Evolutionary conservation across 2,888 invertebrate species (phyloP).

Genomic region (Parapristionchus giblindavisi): DNA sequence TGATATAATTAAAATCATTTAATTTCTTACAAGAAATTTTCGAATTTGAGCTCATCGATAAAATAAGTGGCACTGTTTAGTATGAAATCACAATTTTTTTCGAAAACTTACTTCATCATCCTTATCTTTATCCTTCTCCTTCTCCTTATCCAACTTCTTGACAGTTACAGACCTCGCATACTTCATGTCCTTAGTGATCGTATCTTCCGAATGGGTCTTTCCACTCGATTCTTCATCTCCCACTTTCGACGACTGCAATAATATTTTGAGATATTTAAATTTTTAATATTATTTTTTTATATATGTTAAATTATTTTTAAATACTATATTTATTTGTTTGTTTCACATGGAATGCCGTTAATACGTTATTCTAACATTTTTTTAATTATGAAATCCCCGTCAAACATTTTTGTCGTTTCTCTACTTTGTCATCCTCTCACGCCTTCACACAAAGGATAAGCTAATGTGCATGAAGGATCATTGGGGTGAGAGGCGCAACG

Average conservation of each 20-base stretch:
- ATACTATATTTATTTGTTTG: too few species aligned
- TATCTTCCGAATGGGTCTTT: constrained; percentile 46
- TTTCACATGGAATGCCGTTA: too few species aligned
- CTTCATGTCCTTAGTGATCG: constrained; percentile 54
- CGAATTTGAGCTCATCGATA: background rate
- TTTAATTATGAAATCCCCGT: too few species aligned
- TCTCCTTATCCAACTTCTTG: constrained; percentile 35
- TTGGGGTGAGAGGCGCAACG: too few species aligned
- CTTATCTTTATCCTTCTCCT: too few species aligned
- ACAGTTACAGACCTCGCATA: constrained; percentile 40
- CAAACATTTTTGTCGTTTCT: too few species aligned
- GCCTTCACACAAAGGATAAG: too few species aligned
- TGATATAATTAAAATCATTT: background rate
- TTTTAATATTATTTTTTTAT: background rate
- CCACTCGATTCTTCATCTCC: constrained; percentile 33
- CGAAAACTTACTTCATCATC: background rate
- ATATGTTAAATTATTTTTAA: background rate
- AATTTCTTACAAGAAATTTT: background rate
- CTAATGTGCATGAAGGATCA: too few species aligned
- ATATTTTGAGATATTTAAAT: background rate
- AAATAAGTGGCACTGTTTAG: background rate
- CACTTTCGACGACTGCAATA: constrained; percentile 19
- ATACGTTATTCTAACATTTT: background rate
- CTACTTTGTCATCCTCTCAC: too few species aligned
- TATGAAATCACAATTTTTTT: background rate